Base-by-base conservation (phyloP, 2,888 invertebrate species). In the Tenthredo notha region DNA sequence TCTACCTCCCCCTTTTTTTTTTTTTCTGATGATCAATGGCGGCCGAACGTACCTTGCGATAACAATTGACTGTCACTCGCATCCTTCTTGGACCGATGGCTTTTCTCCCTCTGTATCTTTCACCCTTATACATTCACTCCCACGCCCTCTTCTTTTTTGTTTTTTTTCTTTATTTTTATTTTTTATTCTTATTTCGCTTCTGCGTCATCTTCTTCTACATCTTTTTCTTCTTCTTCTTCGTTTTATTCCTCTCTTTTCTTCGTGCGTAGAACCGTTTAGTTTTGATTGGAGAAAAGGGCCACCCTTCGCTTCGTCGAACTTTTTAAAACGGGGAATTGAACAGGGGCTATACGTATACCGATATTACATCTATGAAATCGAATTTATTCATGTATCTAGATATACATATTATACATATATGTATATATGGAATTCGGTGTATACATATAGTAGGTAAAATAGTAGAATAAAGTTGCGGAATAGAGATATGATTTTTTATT, bases 61-160 rank as follows among this genome's bases (percentile, higher is more conserved):
- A 85, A 90, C 89, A 90, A 88, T 90, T 89, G 88, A 82, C 89
- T 90, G 89, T 89, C 89, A 89, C 86, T 89, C 88, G 89, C 89
- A 90, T 87, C 86, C 88, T 87, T 87, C 86, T 77, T 61, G 80
- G 61, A 80, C 58, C 80, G 61, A 80, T 80, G 80, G 80, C 80
- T 61, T 80, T 80, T 21, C 40, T 61, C 61, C 61, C 77, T 47
- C 50, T 77, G 43, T 77, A 77, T 54, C 29, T 77, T 77, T 47
- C 77, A 29, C 77, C 50, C 50, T 67, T 67, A 67, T 77, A 54
- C 25, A 77, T 50, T 77, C 50, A 15, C 29, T 77, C 10, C 54
- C 33, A 4, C 25, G 67, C 33, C 47, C 50, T 65, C 33, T 47
- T 61, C 21, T 21, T n/a, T 18, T 15, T 58, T n/a, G 29, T 58